Percentiles rank a stretch among this genome's conserved stretches.
Conservation (phyloP, 1,140 invertebrate species). For the Euschistus heros region DNA sequence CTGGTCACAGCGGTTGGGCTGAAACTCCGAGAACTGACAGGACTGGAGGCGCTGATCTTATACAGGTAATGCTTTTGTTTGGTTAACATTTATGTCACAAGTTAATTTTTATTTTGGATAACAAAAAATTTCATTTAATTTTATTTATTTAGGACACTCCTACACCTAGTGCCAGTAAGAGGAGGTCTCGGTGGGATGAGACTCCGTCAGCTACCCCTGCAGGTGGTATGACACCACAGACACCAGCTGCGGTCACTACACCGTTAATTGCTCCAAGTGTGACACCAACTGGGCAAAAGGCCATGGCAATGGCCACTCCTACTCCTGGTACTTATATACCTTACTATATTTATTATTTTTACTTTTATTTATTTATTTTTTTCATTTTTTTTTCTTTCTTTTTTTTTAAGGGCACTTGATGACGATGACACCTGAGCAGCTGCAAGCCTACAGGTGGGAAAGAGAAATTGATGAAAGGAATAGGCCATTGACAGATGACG, state of each 20-base stretch:
- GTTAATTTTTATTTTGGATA: background rate
- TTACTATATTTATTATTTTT: too few species aligned
- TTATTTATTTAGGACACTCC: constrained; percentile 46
- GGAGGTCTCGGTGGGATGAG: constrained; percentile 93
- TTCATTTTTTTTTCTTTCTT: constrained; percentile 10
- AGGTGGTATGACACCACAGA: constrained; percentile 37
- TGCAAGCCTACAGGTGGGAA: constrained; percentile 98
- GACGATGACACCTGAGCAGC: constrained; percentile 97
- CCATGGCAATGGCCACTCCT: constrained; percentile 96
- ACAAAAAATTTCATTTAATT: background rate
- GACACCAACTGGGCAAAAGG: constrained; percentile 91
- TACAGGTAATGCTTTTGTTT: constrained; percentile 41
- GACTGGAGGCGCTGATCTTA: constrained; percentile 52
- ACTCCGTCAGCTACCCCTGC: constrained; percentile 65
- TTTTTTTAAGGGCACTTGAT: constrained; percentile 58
- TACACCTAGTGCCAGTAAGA: constrained; percentile 84
- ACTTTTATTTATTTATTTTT: too few species aligned
- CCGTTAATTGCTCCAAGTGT: constrained; percentile 45
- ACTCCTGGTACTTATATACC: constrained; percentile 61
- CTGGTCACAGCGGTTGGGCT: constrained; percentile 92
- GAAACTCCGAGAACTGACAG: constrained; percentile 94
- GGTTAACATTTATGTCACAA: background rate
- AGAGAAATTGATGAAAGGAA: constrained; percentile 97
- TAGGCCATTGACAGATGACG: constrained; percentile 89
- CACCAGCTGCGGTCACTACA: constrained; percentile 51